A percentile compares a stretch with the other conserved stretches of the same genome.
phyloP scores from a whole-genome alignment of 2,113 vertebrate genomes.

The Coreoperca whiteheadi region DNA sequence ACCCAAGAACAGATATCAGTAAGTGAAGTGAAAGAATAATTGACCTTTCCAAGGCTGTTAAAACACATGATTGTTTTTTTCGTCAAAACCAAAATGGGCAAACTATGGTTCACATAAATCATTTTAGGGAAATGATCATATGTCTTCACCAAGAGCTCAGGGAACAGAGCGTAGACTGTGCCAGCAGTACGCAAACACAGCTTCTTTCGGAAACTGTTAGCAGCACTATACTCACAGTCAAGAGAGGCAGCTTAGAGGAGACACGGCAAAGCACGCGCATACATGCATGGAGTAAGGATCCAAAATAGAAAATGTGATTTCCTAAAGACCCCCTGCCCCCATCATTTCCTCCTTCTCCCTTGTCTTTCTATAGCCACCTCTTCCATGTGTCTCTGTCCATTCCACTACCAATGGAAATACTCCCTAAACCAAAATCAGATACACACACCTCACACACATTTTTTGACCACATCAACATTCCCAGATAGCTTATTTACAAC shows the following conservation, averaged over 20 bases:
- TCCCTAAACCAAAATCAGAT: constrained; percentile 31
- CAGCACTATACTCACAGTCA: constrained; percentile 25
- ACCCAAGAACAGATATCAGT: constrained; percentile 2
- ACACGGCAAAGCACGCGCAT: constrained; percentile 21
- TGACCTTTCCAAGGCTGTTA: neutral
- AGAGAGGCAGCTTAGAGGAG: constrained; percentile 30
- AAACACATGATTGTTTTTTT: constrained; percentile 4
- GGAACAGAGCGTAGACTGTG: constrained; percentile 11
- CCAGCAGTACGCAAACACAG: constrained; percentile 25
- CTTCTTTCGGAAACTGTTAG: constrained; percentile 39
- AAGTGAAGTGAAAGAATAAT: constrained; percentile 5
- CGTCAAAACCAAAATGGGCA: neutral
- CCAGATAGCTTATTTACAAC: constrained; percentile 5
- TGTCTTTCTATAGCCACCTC: constrained; percentile 32
- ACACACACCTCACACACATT: constrained; percentile 25
- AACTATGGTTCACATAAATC: constrained; percentile 17
- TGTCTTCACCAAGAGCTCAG: constrained; percentile 36
- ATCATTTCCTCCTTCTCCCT: constrained; percentile 33
- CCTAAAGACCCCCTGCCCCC: constrained; percentile 62
- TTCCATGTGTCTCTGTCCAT: constrained; percentile 13
- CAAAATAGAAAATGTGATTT: constrained; percentile 69
- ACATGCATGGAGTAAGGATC: constrained; percentile 36
- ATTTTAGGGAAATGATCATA: constrained; percentile 37
- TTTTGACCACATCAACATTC: constrained; percentile 2
- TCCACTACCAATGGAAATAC: constrained; percentile 16